phyloP scores from a whole-genome alignment of 2,797 vertebrate species.

The Ptychobarbus kaznakovi region DNA sequence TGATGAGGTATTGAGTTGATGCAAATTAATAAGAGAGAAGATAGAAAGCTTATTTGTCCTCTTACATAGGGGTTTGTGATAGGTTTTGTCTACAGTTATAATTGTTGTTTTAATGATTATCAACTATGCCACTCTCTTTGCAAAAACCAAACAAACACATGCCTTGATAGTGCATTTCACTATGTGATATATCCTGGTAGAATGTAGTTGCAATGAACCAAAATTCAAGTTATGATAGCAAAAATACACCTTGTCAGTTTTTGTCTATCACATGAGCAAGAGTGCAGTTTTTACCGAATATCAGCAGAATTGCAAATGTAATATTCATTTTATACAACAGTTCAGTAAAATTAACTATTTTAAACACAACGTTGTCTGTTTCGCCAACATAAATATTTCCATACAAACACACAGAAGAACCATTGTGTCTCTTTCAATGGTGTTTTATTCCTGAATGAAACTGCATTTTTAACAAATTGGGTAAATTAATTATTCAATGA shows the following conservation, averaged over 20 bases:
- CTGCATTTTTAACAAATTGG: not conserved
- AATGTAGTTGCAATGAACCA: not conserved
- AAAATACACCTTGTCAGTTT: not conserved
- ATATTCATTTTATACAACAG: not conserved
- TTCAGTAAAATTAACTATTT: not conserved
- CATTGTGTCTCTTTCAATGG: not conserved
- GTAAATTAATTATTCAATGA: slow-evolving; percentile 1
- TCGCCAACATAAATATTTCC: not conserved
- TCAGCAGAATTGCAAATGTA: not conserved
- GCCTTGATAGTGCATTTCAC: not conserved
- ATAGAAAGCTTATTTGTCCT: not conserved
- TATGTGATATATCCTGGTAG: not conserved
- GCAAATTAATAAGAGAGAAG: not conserved
- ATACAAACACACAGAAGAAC: not conserved
- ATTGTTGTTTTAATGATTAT: not conserved
- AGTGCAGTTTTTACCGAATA: not conserved
- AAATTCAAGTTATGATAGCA: not conserved
- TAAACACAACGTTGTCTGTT: not conserved
- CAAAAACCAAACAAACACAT: not conserved
- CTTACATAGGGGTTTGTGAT: not conserved
- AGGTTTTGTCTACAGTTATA: not conserved
- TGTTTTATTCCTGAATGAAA: not conserved
- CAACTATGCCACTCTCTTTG: not conserved
- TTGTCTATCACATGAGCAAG: not conserved
- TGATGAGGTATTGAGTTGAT: slow-evolving; percentile 5